Base-by-base conservation (phyloP, 2,888 invertebrate species). In the Anthoptus insignis region DNA sequence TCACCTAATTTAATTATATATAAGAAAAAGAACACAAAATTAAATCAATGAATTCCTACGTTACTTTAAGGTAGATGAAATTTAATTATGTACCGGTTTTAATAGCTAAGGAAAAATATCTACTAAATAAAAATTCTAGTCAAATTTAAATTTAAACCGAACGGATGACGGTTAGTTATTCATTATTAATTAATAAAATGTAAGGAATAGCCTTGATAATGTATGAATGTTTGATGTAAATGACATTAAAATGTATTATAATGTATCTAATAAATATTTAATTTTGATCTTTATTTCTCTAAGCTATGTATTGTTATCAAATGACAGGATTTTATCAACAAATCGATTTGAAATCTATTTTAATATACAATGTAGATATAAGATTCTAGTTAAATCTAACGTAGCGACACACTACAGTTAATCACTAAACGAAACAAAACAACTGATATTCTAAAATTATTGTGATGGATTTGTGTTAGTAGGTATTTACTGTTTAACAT, bases 401-500 rank as follows among this genome's bases (percentile, higher is more conserved):
- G 39, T 68, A 71, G 56, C 3, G 76, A 74, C 69, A 75, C 76
- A 76, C 77, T 76, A 79, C 77, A 78, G 72, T 78, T 77, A 78
- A 67, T 76, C 82, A 83, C 72, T 82, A 83, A 89, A 86, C 87
- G 90, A 92, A 90, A 85, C 83, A 87, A 84, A 83, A 84, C 81
- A 92, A 92, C 93, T 88, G 89, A 93, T 93, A 93, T 93, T 93
- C 93, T 93, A 93, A 93, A 93, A 79, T 83, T 81, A 93, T 88
- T 93, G 93, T 93, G 93, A 93, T 93, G 91, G 88, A 89, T 90
- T 88, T 91, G 89, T 87, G 87, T 91, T 91, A 91, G 88, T 76
- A 76, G 75, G 73, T 82, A 80, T 80, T 63, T 83, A 88, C 81
- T 78, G 71, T 81, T 77, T 83, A 83, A 80, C 76, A 76, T 81